Evolutionary conservation across 1,140 invertebrate genomes (phyloP).

Genomic region (Amyelois transitella): DNA sequence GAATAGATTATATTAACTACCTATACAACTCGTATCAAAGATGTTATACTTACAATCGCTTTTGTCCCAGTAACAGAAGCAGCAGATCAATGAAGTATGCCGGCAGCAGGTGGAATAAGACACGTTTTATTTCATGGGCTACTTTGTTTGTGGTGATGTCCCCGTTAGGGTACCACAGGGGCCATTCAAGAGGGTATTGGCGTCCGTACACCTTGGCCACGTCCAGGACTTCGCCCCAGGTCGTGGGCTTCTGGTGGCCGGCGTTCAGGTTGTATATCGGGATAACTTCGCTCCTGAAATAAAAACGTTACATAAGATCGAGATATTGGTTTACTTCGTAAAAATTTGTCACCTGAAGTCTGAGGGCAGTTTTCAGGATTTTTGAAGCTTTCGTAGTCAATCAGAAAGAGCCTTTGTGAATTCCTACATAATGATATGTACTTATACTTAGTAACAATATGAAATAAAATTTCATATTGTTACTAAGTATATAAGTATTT

Average conservation of each 20-base stretch:
- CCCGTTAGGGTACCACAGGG: constrained; percentile 79
- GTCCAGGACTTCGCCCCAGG: constrained; percentile 86
- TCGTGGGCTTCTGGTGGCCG: constrained; percentile 77
- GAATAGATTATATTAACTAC: too few relatives aligned
- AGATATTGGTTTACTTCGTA: too few relatives aligned
- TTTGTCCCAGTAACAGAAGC: constrained; percentile 75
- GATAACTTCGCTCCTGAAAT: constrained; percentile 51
- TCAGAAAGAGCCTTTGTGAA: too few relatives aligned
- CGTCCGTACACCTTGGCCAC: constrained; percentile 74
- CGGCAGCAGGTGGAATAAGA: constrained; percentile 78
- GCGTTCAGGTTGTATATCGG: constrained; percentile 85
- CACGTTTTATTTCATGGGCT: constrained; percentile 73
- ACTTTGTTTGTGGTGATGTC: constrained; percentile 75
- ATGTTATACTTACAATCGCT: constrained; percentile 75
- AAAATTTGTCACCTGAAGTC: too few relatives aligned
- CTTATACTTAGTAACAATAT: too few relatives aligned
- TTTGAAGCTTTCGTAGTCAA: too few relatives aligned
- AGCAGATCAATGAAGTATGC: constrained; percentile 78
- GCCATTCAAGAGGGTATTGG: constrained; percentile 73
- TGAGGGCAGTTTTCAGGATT: too few relatives aligned
- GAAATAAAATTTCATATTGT: too few relatives aligned
- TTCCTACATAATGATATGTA: too few relatives aligned
- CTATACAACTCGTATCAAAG: background rate
- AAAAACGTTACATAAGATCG: background rate
- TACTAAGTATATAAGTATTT: too few relatives aligned